Evolutionary conservation across 2,113 vertebrate genomes (phyloP), one percentile per base, ranked within the genome.

Genomic region (Strix uralensis): DNA sequence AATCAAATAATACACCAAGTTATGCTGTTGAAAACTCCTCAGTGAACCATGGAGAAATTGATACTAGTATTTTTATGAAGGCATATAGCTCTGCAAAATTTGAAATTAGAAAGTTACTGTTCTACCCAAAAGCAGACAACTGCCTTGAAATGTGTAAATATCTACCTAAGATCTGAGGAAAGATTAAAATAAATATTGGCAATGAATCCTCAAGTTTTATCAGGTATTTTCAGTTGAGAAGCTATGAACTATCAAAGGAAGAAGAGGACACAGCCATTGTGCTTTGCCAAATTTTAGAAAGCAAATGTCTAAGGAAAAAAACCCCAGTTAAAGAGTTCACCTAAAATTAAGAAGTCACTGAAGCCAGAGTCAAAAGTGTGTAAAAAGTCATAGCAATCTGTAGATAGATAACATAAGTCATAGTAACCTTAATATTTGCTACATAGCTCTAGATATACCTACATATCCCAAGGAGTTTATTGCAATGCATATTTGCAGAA

Each of bases 1-100:
- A 78, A 74, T 51, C 14, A 49, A 58, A n/a, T 34, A 46, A 46
- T 34, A 46, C 3, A 62, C 14, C 10, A n/a, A 59, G 27, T 32
- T 32, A 16, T 21, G n/a, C 15, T 49, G 55, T 20, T 93, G 40
- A n/a, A 0, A 8, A 27, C 51, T 44, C 17, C 0, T 0, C 18
- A 65, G 6, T 49, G 17, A 78, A 13, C 13, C 30, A 65, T 11
- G 5, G 63, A 34, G 8, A 52, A 23, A 46, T 49, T 58, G 1
- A 2, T 22, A 38, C 21, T 63, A 6, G 26, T 46, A 23, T 54
- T 59, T 59, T 71, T 52, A 25, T 62, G 52, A 54, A 34, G 58
- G 30, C 7, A 36, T 34, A 52, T 46, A 3, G 0, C 6, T 58
- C 38, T 5, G 3, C 12, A 86, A 72, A 78, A 44, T 38, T 10